phyloP scores from a whole-genome alignment of 2,888 invertebrate genomes.

The Leptinotarsa peninsularis region DNA sequence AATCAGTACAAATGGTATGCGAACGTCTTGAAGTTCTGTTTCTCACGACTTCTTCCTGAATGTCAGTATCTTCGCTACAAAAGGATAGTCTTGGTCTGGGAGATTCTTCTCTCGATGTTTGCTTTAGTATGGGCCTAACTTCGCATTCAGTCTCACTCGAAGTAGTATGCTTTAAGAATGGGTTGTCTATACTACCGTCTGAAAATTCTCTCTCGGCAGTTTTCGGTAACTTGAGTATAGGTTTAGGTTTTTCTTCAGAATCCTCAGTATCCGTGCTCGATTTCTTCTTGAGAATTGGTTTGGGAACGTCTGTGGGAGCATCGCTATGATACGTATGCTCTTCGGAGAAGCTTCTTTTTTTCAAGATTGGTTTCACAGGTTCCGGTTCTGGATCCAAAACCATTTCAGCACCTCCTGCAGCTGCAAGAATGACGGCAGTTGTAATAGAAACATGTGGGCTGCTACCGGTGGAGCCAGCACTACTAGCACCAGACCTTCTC shows the following conservation, averaged over 20 bases:
- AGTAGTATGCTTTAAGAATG: constrained; percentile 49
- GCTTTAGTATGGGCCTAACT: constrained; percentile 76
- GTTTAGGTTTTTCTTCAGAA: constrained; percentile 79
- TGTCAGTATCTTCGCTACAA: constrained; percentile 67
- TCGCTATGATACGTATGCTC: constrained; percentile 71
- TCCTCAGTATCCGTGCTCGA: constrained; percentile 81
- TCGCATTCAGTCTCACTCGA: constrained; percentile 71
- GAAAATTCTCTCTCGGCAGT: constrained; percentile 51
- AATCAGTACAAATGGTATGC: constrained; percentile 59
- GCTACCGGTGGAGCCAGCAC: constrained; percentile 69
- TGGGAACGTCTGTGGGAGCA: constrained; percentile 67
- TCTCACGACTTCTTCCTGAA: constrained; percentile 55
- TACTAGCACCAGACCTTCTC: constrained; percentile 78
- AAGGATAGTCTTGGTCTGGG: constrained; percentile 75
- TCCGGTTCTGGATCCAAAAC: constrained; percentile 61
- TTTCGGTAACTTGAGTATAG: constrained; percentile 82
- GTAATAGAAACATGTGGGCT: constrained; percentile 78
- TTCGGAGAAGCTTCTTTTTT: constrained; percentile 83
- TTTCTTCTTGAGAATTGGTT: constrained; percentile 90
- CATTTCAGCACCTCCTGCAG: constrained; percentile 70
- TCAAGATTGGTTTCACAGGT: constrained; percentile 80
- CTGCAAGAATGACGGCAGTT: constrained; percentile 75
- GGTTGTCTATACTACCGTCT: constrained; percentile 41
- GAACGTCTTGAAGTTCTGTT: constrained; percentile 53
- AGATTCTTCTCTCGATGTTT: constrained; percentile 73